phyloP scores from a whole-genome alignment of 2,888 invertebrate genomes.

The Synanthedon vespiformis region DNA sequence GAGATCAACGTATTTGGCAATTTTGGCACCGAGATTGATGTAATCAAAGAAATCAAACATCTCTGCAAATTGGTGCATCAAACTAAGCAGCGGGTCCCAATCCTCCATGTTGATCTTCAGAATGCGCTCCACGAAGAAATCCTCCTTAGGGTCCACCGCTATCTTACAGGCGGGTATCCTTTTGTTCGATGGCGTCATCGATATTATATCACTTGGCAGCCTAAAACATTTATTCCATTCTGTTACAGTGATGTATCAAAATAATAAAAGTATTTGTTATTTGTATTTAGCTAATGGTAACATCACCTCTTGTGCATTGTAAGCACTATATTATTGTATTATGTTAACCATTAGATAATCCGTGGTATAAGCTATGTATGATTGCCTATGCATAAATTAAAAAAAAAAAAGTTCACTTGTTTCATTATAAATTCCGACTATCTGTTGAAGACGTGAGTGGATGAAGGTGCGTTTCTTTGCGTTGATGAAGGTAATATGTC shows the following conservation, averaged over 20 bases:
- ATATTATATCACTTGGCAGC: slow-evolving; percentile 16
- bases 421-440: background rate
- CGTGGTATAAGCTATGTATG: too few species aligned
- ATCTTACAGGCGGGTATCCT: slow-evolving; percentile 21
- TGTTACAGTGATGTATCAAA: too few species aligned
- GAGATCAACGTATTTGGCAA: slow-evolving; percentile 44
- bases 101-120: slow-evolving; percentile 23
- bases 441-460: too few species aligned
- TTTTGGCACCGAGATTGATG: slow-evolving; percentile 36
- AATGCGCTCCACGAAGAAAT: slow-evolving; percentile 40
- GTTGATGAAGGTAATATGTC: too few species aligned
- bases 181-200: slow-evolving; percentile 20
- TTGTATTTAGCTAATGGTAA: too few species aligned
- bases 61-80: slow-evolving; percentile 43
- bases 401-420: too few species aligned
- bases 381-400: too few species aligned
- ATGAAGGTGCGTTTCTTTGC: too few species aligned
- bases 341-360: too few species aligned
- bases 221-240: slow-evolving; percentile 25
- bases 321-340: too few species aligned
- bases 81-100: slow-evolving; percentile 37
- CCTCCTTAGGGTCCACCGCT: slow-evolving; percentile 18
- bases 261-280: too few species aligned
- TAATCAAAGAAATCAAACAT: slow-evolving; percentile 39
- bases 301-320: too few species aligned